Conservation (phyloP, 2,113 vertebrate genomes). For the Labeo catla region DNA sequence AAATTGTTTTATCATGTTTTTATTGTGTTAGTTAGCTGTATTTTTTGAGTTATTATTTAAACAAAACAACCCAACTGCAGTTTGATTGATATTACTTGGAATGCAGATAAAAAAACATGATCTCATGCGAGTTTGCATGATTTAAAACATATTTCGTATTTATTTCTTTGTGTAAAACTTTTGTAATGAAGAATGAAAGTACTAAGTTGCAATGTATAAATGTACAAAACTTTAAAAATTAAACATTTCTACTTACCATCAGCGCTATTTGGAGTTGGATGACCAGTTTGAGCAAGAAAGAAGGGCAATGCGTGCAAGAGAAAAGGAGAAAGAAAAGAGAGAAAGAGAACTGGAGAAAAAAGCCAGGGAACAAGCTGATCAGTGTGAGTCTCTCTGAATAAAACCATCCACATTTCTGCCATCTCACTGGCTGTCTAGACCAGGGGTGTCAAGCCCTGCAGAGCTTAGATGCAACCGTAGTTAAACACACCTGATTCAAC, state of each 20-base stretch:
- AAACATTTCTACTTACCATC: background rate
- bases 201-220: background rate
- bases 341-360: constrained; percentile 76
- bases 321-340: constrained; percentile 73
- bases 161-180: background rate
- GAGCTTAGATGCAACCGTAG: too few relatives aligned
- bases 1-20: too few relatives aligned
- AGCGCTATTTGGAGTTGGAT: constrained; percentile 76
- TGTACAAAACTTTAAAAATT: background rate
- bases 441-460: too few relatives aligned
- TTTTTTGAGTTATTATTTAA: too few relatives aligned
- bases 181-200: background rate
- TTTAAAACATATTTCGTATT: background rate
- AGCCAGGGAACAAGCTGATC: constrained; percentile 78
- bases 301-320: constrained; percentile 71
- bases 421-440: background rate
- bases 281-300: constrained; percentile 80
- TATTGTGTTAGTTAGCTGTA: too few relatives aligned
- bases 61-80: too few relatives aligned
- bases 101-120: too few relatives aligned
- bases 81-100: too few relatives aligned
- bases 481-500: too few relatives aligned
- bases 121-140: background rate
- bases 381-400: constrained; percentile 64
- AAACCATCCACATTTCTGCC: background rate